These are phyloP conservation scores for Pemphredon lugubris DNA, from an alignment of 2,888 invertebrate species.

Conservation along the genomic window DNA sequence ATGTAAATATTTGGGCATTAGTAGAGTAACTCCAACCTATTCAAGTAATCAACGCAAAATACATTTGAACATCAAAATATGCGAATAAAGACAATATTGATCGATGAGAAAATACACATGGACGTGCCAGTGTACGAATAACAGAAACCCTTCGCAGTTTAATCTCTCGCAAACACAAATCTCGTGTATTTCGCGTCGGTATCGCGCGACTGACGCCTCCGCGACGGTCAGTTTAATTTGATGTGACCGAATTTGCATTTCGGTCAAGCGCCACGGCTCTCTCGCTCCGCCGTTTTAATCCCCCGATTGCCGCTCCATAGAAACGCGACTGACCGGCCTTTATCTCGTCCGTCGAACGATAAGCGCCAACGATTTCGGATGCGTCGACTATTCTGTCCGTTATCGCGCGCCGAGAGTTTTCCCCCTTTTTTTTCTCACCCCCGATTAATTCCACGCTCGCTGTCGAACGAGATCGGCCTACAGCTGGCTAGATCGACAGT, in stretches of 20 bases:
- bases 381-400: constrained; percentile 25
- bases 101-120: too few species aligned
- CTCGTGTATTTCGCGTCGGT: constrained; percentile 31
- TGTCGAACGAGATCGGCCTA: too few species aligned
- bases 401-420: constrained; percentile 4
- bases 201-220: constrained; percentile 49
- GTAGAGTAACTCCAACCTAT: too few species aligned
- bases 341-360: constrained; percentile 14
- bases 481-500: too few species aligned
- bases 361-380: constrained; percentile 29
- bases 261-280: constrained; percentile 24
- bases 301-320: constrained; percentile 27
- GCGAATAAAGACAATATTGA: too few species aligned
- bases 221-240: constrained; percentile 47
- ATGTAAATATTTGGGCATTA: too few species aligned
- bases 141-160: constrained; percentile 9
- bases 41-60: too few species aligned
- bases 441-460: too few species aligned
- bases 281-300: constrained; percentile 35
- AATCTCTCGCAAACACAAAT: constrained; percentile 31
- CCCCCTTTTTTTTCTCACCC: too few species aligned
- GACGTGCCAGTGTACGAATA: too few species aligned
- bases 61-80: too few species aligned
- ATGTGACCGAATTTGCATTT: constrained; percentile 59
- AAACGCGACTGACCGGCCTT: constrained; percentile 25